Evolutionary conservation across 2,113 vertebrate species (phyloP).

Genomic region (Hemichromis elongatus): DNA sequence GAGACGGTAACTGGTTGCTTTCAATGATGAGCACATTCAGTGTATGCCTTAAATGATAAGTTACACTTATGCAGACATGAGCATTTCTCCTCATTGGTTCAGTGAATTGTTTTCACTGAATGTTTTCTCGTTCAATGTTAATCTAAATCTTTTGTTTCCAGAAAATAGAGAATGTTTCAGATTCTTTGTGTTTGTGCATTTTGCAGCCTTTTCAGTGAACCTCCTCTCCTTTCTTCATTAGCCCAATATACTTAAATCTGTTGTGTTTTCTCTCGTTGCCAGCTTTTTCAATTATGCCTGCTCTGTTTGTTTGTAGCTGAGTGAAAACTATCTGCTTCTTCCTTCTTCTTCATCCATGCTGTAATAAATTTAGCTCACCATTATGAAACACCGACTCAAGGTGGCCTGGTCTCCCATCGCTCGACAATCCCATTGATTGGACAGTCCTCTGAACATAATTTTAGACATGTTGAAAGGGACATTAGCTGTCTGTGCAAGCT

Average conservation of each 20-base stretch:
- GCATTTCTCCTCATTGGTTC: neutral
- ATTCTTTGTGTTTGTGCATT: neutral
- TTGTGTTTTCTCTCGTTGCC: neutral
- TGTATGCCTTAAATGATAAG: neutral
- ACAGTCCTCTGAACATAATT: conserved; percentile 56
- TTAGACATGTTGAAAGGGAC: conserved; percentile 57
- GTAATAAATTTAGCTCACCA: conserved; percentile 40
- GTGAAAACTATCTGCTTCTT: conserved; percentile 8
- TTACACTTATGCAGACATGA: neutral
- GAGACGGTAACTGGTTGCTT: neutral
- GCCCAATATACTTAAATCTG: neutral
- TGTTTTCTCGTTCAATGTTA: neutral
- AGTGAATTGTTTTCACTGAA: neutral
- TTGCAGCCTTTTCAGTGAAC: neutral
- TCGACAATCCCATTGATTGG: conserved; percentile 53
- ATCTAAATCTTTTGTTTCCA: neutral
- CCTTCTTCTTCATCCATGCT: neutral
- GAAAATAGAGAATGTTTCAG: neutral
- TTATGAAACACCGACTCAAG: conserved; percentile 33
- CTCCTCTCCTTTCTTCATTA: neutral
- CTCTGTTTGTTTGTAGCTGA: conserved; percentile 20
- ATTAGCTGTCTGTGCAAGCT: conserved; percentile 52
- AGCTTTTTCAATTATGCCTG: conserved; percentile 17
- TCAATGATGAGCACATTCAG: neutral
- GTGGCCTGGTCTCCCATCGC: conserved; percentile 29